A percentile compares a stretch with the other conserved stretches of the same genome.
Evolutionary conservation across 2,888 invertebrate genomes (phyloP).

Genomic region (Euphydryas editha): DNA sequence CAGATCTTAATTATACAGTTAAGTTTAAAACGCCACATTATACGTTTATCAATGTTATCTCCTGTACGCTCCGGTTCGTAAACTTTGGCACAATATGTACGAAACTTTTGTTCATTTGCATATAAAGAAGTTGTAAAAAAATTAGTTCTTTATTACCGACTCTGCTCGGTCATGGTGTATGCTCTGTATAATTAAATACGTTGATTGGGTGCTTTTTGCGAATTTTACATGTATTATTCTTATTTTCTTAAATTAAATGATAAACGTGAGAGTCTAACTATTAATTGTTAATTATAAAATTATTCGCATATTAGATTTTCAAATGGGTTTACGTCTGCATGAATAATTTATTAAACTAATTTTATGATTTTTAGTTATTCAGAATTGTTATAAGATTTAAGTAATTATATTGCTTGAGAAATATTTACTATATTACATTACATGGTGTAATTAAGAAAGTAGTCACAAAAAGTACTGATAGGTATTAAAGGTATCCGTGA

Average conservation of each 20-base stretch:
- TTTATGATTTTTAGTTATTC: too few relatives aligned
- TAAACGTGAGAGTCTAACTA: slow-evolving; percentile 22
- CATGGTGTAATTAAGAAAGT: too few relatives aligned
- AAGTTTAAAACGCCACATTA: neutral
- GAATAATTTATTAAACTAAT: neutral
- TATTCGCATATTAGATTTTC: slow-evolving; percentile 15
- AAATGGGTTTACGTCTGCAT: slow-evolving; percentile 10
- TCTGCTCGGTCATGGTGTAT: slow-evolving; percentile 19
- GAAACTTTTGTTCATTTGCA: slow-evolving; percentile 17
- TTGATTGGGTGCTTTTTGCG: slow-evolving; percentile 12
- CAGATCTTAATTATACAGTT: neutral
- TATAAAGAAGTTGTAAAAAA: slow-evolving; percentile 23
- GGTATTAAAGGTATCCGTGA: too few relatives aligned
- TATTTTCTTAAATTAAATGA: slow-evolving; percentile 14
- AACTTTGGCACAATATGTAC: slow-evolving; percentile 21
- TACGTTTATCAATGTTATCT: slow-evolving; percentile 21
- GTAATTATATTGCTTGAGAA: too few relatives aligned
- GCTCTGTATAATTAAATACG: slow-evolving; percentile 8
- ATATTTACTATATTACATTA: too few relatives aligned
- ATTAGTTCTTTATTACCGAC: slow-evolving; percentile 8
- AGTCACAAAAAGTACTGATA: neutral
- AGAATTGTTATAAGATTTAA: too few relatives aligned
- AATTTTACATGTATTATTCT: slow-evolving; percentile 15
- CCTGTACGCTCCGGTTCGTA: slow-evolving; percentile 16
- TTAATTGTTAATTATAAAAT: neutral